These are phyloP conservation scores for Aldabrachelys gigantea DNA, from an alignment of 2,113 vertebrate genomes.

Conservation along the genomic window DNA sequence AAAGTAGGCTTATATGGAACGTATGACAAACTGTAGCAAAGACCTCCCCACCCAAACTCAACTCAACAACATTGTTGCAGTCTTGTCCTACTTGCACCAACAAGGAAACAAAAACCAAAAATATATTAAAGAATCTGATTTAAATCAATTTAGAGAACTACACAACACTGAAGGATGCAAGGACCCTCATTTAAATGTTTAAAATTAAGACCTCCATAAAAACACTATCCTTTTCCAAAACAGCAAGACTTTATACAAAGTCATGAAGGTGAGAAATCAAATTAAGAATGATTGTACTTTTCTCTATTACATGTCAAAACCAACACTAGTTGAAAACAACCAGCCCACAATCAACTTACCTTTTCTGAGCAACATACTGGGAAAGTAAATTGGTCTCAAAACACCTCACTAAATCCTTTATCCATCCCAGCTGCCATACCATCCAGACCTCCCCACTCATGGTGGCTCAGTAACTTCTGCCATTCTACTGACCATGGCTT, in stretches of 20 bases:
- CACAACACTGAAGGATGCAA: background rate
- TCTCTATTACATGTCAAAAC: background rate
- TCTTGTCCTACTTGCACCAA: background rate
- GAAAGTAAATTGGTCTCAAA: background rate
- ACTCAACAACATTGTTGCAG: background rate
- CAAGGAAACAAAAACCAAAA: constrained; percentile 21
- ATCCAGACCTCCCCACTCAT: background rate
- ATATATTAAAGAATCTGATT: constrained; percentile 4
- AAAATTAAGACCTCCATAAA: background rate
- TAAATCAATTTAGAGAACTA: constrained; percentile 14
- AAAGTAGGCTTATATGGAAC: constrained; percentile 58
- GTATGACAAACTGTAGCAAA: constrained; percentile 12
- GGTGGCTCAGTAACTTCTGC: background rate
- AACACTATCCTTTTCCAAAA: background rate
- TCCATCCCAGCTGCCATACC: background rate
- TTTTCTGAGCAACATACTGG: background rate
- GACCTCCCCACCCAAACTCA: constrained; percentile 20
- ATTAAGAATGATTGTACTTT: background rate
- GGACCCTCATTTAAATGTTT: background rate
- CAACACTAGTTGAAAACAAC: background rate
- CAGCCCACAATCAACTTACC: background rate
- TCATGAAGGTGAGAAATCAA: background rate
- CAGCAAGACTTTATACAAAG: background rate
- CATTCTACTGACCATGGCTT: background rate
- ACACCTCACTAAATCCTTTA: background rate